These are phyloP conservation scores for Rousettus madagascariensis DNA, from an alignment of 2,797 vertebrate species.

Conservation along the genomic window DNA sequence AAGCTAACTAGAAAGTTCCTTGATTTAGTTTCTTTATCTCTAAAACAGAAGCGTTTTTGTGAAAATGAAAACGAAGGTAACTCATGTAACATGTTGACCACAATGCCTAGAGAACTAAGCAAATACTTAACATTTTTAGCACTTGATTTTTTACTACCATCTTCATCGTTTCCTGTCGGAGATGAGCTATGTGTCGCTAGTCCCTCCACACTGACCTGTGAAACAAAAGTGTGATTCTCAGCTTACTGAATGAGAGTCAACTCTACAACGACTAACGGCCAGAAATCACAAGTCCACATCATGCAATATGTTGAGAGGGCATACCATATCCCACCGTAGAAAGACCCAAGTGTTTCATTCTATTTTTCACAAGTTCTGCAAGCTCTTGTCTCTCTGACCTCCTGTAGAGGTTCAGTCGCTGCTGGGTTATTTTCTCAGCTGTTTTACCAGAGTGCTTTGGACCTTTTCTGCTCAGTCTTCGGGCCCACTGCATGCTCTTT, in stretches of 20 bases:
- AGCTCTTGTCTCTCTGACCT: constrained; percentile 87
- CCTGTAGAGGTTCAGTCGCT: constrained; percentile 85
- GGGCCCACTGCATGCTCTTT: constrained; percentile 90
- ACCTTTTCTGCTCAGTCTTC: constrained; percentile 86
- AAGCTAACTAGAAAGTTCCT: neutral
- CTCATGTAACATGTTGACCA: neutral
- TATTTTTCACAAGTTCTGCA: constrained; percentile 89
- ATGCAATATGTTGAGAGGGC: constrained; percentile 41
- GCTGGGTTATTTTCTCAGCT: constrained; percentile 87
- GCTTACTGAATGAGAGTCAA: neutral
- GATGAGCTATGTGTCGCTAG: neutral
- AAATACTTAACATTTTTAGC: neutral
- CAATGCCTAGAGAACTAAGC: neutral
- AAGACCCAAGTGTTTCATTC: constrained; percentile 91
- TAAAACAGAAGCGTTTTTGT: neutral
- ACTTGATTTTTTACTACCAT: neutral
- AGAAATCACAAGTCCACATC: constrained; percentile 7
- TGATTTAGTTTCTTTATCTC: neutral
- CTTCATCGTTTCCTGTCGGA: neutral
- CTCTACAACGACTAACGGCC: neutral
- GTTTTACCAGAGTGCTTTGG: constrained; percentile 84
- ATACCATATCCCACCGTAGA: constrained; percentile 87
- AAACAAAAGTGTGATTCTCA: neutral
- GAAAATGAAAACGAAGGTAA: neutral
- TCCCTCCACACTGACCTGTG: neutral